Percentiles rank a stretch among this genome's conserved stretches.
These are phyloP conservation scores for Drosophila busckii DNA, from an alignment of 1,140 invertebrate species.

Conservation along the genomic window DNA sequence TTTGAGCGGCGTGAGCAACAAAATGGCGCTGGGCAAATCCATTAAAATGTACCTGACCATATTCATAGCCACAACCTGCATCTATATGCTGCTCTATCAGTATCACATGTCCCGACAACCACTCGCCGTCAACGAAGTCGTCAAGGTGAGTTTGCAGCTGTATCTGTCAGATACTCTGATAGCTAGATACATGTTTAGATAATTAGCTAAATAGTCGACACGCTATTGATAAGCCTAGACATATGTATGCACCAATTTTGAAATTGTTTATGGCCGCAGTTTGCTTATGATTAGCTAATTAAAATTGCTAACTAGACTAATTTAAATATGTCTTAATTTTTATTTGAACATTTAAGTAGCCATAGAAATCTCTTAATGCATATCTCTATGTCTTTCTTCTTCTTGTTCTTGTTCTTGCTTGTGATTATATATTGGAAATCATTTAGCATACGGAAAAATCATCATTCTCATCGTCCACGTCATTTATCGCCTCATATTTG, in stretches of 20 bases:
- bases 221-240: background rate
- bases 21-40: slow-evolving; percentile 74
- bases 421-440: slow-evolving; percentile 3
- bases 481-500: slow-evolving; percentile 62
- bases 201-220: background rate
- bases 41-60: slow-evolving; percentile 79
- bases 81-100: slow-evolving; percentile 78
- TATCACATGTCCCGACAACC: slow-evolving; percentile 70
- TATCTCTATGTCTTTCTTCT: slow-evolving; percentile 37
- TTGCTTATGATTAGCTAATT: too few species aligned
- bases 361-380: background rate
- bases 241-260: too few species aligned
- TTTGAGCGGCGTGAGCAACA: slow-evolving; percentile 34
- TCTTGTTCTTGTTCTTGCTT: slow-evolving; percentile 38
- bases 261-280: too few species aligned
- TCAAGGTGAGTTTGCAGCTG: slow-evolving; percentile 58
- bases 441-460: slow-evolving; percentile 61
- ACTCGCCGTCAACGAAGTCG: slow-evolving; percentile 49
- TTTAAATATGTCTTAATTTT: too few species aligned
- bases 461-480: slow-evolving; percentile 36
- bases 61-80: slow-evolving; percentile 76
- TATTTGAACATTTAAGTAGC: background rate
- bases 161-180: background rate
- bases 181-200: slow-evolving; percentile 1
- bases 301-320: too few species aligned